Conservation (phyloP, 2,797 vertebrate genomes). For the Rhinichthys osculus region DNA sequence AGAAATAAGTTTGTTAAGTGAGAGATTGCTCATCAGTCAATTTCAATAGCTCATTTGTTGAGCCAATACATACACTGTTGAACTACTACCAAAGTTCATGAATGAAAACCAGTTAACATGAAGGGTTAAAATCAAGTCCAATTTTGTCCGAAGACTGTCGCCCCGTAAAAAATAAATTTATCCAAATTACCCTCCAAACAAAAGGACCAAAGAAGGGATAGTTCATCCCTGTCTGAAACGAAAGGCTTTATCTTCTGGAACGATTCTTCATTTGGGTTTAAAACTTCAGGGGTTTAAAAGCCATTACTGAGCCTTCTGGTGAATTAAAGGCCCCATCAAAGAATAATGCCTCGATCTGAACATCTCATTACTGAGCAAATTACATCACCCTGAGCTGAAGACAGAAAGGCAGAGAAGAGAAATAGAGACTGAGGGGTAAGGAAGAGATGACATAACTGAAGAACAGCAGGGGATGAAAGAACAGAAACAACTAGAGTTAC, state of each 20-base stretch:
- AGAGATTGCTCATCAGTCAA: not conserved
- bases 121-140: not conserved
- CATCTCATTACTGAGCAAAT: conserved; percentile 58
- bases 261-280: conserved; percentile 45
- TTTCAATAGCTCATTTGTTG: not conserved
- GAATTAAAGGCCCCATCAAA: conserved; percentile 57
- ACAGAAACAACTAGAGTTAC: conserved; percentile 6
- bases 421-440: not conserved
- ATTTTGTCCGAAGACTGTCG: not conserved
- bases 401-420: conserved; percentile 23
- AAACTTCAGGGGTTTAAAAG: conserved; percentile 57
- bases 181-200: conserved; percentile 37
- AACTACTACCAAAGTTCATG: not conserved
- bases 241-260: conserved; percentile 51
- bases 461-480: conserved; percentile 9
- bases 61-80: not conserved
- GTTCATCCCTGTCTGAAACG: conserved; percentile 46
- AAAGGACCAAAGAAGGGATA: conserved; percentile 31
- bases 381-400: conserved; percentile 47
- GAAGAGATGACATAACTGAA: conserved; percentile 11
- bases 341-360: conserved; percentile 56
- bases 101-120: not conserved
- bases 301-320: conserved; percentile 54
- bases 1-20: not conserved
- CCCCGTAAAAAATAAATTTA: conserved; percentile 26